Evolutionary conservation across 2,888 invertebrate species (phyloP), one percentile per base, ranked within the genome.

Genomic region (Nemapogon koenigi): DNA sequence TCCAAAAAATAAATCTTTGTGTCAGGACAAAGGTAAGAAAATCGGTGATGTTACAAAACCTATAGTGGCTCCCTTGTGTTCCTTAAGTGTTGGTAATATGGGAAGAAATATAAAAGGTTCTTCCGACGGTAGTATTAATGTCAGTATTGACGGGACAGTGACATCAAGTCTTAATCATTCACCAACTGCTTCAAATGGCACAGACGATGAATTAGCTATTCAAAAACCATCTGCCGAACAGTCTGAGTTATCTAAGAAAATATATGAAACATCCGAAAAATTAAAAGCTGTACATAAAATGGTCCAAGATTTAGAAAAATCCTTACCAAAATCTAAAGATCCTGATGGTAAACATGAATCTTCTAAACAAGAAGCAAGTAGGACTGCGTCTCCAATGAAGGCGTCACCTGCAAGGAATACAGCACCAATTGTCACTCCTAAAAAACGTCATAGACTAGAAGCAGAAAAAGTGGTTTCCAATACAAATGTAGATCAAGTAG

Each of bases 401-500:
- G 49, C 57, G 17, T 67, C 69, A 4, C 70, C 69, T 7, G 45
- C 64, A 22, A 62, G 69, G 37, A 69, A 72, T 51, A 55, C 66
- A 10, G 70, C 78, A 14, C 79, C 78, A 15, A 76, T 78, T 15
- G 86, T 87, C 1, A 88, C 89, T 1, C 89, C 89, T 1, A 90
- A 89, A 52, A 90, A 90, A 52, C 76, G 89, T 1, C 89, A 89
- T 52, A 69, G 89, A 44, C 52, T 87, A 36, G 89, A 89, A 64
- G 76, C 83, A 16, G 83, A 84, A 27, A 76, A 72, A 48, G 65
- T 59, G 25, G 56, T 69, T 28, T 55, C 64, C 35, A 57, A 64
- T 49, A 62, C 70, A 4, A 70, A 61, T 40, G 59, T 81, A 41
- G 76, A 79, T 51, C 65, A 68, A 50, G 80, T 80, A 2, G 80